Evolutionary conservation across 2,113 vertebrate genomes (phyloP), one percentile per base, ranked within the genome.

Genomic region (Ariopsis seemanni): DNA sequence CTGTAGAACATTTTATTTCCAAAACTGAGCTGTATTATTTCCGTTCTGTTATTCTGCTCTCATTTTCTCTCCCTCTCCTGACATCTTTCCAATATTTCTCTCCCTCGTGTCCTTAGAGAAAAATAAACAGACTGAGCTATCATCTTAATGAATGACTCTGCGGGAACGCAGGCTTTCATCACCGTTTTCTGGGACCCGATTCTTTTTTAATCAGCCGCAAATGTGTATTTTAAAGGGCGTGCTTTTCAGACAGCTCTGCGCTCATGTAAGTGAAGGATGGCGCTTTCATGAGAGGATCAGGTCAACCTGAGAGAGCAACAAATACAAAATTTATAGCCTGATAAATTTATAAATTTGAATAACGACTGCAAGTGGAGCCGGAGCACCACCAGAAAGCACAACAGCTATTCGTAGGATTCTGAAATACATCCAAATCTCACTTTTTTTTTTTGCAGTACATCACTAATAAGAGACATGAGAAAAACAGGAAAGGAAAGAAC

Each of bases 141-240:
- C 52, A 50, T 79, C 74, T 69, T 78, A 87, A 87, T 88, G 50
- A 88, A 71, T 27, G n/a, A 63, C 65, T 86, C 72, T 4, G 30
- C 69, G 71, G 62, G 52, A 86, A 53, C 63, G 63, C 34, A 42
- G 27, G 27, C 30, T 12, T 87, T 85, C 83, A 75, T 88, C 83
- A 83, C 20, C 53, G 82, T 55, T 71, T 85, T 63, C 82, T 50
- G 69, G 82, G 63, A 86, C 15, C 52, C 11, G 55, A 30, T 55
- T 25, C 86, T 27, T 30, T 34, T 88, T 69, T 50, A 82, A 84
- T 89, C 84, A 83, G 58, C 71, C n/a, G 83, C 50, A 89, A 88
- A 75, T 52, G 50, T 71, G 71, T 30, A 50, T 75, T 83, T 72
- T 87, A 87, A 88, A 88, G 58, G 72, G 57, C 81, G 72, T 15